A percentile compares a stretch with the other conserved stretches of the same genome.
These are phyloP conservation scores for Falco cherrug DNA, from an alignment of 2,797 vertebrate species.

Conservation along the genomic window DNA sequence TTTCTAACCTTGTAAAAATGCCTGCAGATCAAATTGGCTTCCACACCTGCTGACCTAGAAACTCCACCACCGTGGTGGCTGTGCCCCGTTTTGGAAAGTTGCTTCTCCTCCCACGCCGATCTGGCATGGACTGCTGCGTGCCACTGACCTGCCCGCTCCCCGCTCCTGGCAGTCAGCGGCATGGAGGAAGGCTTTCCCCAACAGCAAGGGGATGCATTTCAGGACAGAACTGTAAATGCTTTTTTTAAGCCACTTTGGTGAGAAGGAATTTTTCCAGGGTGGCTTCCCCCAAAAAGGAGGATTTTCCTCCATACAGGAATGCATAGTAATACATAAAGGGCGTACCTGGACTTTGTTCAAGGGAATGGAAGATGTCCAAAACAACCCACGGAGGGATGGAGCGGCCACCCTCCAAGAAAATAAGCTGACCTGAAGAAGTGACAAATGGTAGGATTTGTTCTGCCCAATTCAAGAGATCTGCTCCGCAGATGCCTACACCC, in stretches of 20 bases:
- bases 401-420: background rate
- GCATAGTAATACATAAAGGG: background rate
- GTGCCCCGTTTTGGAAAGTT: background rate
- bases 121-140: background rate
- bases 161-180: accelerated
- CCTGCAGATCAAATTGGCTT: conserved; percentile 45
- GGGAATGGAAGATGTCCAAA: background rate
- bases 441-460: background rate
- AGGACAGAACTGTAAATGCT: background rate
- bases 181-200: background rate
- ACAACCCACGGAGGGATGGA: accelerated
- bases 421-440: background rate
- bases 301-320: background rate
- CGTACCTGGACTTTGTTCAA: background rate
- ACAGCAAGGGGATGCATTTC: background rate
- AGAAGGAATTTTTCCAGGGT: background rate
- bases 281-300: background rate
- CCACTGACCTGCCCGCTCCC: background rate
- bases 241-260: background rate
- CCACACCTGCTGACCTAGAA: conserved; percentile 62
- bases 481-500: background rate
- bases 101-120: background rate
- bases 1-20: conserved; percentile 61
- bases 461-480: background rate
- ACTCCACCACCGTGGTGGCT: background rate